Base-by-base conservation (phyloP, 53 echinoderm and acorn worm species). In the Patiria pectinifera region DNA sequence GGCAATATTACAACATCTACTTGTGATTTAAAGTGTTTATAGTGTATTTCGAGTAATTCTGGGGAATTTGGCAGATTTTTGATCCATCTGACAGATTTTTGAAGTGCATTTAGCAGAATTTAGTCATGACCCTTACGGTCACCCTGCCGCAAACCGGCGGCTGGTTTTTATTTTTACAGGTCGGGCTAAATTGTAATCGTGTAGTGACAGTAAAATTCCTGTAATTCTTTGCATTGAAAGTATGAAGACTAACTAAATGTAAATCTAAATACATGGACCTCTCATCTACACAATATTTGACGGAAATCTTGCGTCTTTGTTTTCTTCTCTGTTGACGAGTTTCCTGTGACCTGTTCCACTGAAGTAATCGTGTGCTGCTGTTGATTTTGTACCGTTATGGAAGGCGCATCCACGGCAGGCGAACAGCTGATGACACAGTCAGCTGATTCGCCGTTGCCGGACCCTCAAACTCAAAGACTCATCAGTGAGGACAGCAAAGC, bases 341-440 rank as follows among this genome's bases (percentile, higher is more conserved):
- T 35, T 22, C 48, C 47, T 48, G 86, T 86, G 10, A 21, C 58
- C 45, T 25, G 72, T 47, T 86, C 23, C 45, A 7, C 48, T 58
- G 59, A 24, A 75, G 1, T 49, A 10, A 70, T 58, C 72, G 90
- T 90, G 90, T 35, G 90, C 45, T 69, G 81, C n/a, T 49, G 66
- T 66, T 66, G 66, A 66, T 66, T 66, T 16, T 18, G 22, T 45
- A 90, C 69, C 90, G 81, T 78, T 80, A 90, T 90, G 90, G 63
- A 90, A 66, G 90, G 82, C 47, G 80, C 90, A 90, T 90, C 81
- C 47, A 63, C 80, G 90, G 90, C 90, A 80, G 90, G 80, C 69
- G 81, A 90, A 80, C 90, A 90, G 90, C 90, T 90, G 90, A 12
- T 26, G 81, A 11, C 80, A n/a, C 81, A 46, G 69, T 81, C 90